Conservation (phyloP, 2,888 invertebrate genomes). For the Agrotis exclamationis region DNA sequence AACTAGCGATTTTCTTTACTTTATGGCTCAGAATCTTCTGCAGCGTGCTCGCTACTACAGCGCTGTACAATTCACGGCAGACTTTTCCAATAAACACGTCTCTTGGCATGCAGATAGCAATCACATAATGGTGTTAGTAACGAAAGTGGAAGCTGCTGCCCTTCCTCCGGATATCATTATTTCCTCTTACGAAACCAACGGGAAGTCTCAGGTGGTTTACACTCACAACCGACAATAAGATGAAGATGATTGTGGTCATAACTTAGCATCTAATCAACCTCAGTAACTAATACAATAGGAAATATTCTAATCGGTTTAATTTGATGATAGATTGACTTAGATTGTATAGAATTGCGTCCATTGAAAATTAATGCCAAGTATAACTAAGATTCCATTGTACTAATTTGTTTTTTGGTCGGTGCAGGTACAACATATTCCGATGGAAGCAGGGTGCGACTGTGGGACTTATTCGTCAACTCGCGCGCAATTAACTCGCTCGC, state of each 20-base stretch:
- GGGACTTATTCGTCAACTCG: no score
- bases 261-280: constrained; percentile 11
- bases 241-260: constrained; percentile 16
- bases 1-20: constrained; percentile 5
- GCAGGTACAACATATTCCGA: no score
- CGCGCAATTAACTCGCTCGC: no score
- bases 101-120: constrained; percentile 44
- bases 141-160: constrained; percentile 58
- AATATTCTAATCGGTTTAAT: constrained; percentile 15
- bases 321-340: no score
- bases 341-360: constrained; percentile 6
- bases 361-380: constrained; percentile 14
- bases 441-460: no score
- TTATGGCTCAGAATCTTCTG: constrained; percentile 5
- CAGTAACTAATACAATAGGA: background rate
- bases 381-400: constrained; percentile 24
- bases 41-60: constrained; percentile 2
- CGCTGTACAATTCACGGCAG: constrained; percentile 29
- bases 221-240: constrained; percentile 12
- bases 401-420: background rate
- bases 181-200: constrained; percentile 55
- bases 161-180: constrained; percentile 57
- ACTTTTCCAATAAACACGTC: constrained; percentile 40
- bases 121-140: constrained; percentile 49
- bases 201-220: constrained; percentile 46